Conservation (phyloP, 1,140 invertebrate genomes). For the Plectrocnemia conspersa region DNA sequence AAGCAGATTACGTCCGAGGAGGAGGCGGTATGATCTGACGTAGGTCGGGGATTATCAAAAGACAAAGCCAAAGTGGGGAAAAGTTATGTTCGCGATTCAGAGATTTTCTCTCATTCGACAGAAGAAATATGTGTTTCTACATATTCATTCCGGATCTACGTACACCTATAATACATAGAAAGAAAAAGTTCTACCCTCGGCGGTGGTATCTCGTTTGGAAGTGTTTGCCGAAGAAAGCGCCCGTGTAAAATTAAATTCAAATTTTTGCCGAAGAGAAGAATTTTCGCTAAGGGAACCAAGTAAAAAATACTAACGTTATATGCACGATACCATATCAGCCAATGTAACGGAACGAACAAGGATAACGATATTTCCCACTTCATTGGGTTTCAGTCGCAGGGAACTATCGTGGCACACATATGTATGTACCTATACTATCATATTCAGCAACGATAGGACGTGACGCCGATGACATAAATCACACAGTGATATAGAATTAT, state of each 20-base stretch:
- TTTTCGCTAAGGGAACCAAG: background rate
- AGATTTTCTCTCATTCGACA: background rate
- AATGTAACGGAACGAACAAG: constrained; percentile 17
- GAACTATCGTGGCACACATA: constrained; percentile 12
- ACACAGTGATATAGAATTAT: too few relatives aligned
- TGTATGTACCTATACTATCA: background rate
- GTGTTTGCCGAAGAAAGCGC: background rate
- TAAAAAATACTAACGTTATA: too few relatives aligned
- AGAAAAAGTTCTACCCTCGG: background rate
- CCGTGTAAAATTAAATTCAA: background rate
- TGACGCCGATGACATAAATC: too few relatives aligned
- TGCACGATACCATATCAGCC: constrained; percentile 11
- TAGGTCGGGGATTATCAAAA: background rate
- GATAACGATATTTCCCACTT: constrained; percentile 12
- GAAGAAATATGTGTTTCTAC: background rate
- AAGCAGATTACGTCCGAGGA: constrained; percentile 24
- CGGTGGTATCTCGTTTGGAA: background rate
- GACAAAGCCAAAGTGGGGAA: background rate
- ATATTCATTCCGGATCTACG: background rate
- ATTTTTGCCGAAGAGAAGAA: background rate
- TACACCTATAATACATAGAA: too few relatives aligned
- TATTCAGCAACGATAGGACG: too few relatives aligned
- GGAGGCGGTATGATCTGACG: background rate
- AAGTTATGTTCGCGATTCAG: background rate
- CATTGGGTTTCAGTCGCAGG: constrained; percentile 5